A percentile compares a stretch with the other conserved stretches of the same genome.
phyloP scores from a whole-genome alignment of 2,888 invertebrate genomes.

The Rhabditoides inermis region DNA sequence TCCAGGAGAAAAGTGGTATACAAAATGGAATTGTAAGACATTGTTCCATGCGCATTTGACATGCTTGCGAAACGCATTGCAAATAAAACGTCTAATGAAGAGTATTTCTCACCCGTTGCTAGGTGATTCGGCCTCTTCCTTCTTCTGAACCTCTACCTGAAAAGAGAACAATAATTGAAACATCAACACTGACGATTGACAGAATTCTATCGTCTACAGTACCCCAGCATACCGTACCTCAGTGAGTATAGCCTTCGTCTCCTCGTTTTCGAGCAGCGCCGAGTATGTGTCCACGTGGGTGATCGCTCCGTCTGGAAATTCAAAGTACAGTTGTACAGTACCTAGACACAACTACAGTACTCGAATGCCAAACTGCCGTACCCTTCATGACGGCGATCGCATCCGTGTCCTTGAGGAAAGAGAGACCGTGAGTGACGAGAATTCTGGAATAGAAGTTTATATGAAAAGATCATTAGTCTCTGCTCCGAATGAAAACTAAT shows the following conservation, averaged over 20 bases:
- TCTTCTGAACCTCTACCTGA: slow-evolving; percentile 11
- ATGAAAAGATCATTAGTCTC: not conserved
- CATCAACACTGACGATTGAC: too few relatives aligned
- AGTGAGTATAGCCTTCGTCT: slow-evolving; percentile 19
- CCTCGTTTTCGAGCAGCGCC: slow-evolving; percentile 16
- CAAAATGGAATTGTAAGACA: too few relatives aligned
- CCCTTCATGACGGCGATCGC: slow-evolving; percentile 76
- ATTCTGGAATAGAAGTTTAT: slow-evolving; percentile 58
- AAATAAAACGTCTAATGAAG: too few relatives aligned
- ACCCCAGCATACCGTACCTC: too few relatives aligned
- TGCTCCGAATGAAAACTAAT: not conserved
- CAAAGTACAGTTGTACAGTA: not conserved
- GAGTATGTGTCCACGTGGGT: slow-evolving; percentile 33
- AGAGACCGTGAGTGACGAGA: slow-evolving; percentile 88
- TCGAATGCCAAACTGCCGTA: slow-evolving; percentile 14
- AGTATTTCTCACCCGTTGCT: slow-evolving; percentile 3
- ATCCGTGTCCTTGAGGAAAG: slow-evolving; percentile 82
- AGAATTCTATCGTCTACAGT: too few relatives aligned
- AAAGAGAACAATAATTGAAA: not conserved
- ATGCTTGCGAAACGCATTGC: too few relatives aligned
- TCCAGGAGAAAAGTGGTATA: too few relatives aligned
- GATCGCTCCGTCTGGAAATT: slow-evolving; percentile 23
- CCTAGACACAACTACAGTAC: not conserved
- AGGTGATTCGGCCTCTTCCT: slow-evolving; percentile 9
- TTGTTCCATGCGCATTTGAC: too few relatives aligned